Conservation (phyloP, 1,140 invertebrate genomes). For the Orussus abietinus region DNA sequence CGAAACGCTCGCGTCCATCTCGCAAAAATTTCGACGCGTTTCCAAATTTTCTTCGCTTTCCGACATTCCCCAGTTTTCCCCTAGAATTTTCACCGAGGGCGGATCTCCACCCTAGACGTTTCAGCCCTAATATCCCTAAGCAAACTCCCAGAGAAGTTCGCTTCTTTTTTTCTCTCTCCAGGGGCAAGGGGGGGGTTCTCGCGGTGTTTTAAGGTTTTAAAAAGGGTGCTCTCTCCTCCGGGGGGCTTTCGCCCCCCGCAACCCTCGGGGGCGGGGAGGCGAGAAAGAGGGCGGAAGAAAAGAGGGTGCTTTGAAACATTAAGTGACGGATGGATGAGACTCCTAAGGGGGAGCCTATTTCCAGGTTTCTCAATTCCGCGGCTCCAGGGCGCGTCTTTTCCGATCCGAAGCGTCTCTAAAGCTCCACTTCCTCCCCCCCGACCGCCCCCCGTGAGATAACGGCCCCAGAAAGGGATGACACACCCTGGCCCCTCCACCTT, state of each 20-base stretch:
- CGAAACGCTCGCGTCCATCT: no score
- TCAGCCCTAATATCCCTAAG: slow-evolving; percentile 41
- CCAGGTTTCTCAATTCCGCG: slow-evolving; percentile 5
- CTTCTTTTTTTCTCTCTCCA: slow-evolving; percentile 39
- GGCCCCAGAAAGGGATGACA: no score
- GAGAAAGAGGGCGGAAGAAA: slow-evolving; percentile 2
- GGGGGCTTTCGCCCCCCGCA: not conserved
- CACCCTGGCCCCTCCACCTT: no score
- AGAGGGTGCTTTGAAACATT: slow-evolving; percentile 46
- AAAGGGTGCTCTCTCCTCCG: slow-evolving; percentile 33
- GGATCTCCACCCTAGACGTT: no score
- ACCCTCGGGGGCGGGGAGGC: slow-evolving; percentile 15
- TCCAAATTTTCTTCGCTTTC: no score
- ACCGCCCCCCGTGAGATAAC: not conserved
- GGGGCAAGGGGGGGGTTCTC: slow-evolving; percentile 14
- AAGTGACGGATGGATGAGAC: slow-evolving; percentile 52
- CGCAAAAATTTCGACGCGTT: no score
- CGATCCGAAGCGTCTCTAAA: slow-evolving; percentile 31
- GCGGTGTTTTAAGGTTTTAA: slow-evolving; percentile 48
- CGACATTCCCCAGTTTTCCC: not conserved
- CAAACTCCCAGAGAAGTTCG: slow-evolving; percentile 42
- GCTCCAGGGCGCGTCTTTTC: slow-evolving; percentile 30
- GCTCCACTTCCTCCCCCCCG: not conserved
- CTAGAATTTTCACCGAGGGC: no score
- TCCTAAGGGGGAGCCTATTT: slow-evolving; percentile 29